These are phyloP conservation scores for Protaetia brevitarsis DNA, from an alignment of 1,140 invertebrate genomes.

Conservation along the genomic window DNA sequence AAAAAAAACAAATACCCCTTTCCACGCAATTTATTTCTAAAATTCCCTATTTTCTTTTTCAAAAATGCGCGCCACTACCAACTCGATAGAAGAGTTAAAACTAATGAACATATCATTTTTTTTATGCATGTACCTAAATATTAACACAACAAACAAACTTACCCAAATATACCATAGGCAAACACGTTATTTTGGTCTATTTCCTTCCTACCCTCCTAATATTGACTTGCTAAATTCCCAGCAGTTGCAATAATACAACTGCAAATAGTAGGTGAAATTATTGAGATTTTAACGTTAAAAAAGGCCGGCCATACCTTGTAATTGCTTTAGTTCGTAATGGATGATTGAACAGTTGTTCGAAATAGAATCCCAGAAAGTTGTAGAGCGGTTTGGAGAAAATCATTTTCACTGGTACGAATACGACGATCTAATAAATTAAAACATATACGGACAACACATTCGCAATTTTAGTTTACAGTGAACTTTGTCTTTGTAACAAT, in stretches of 20 bases:
- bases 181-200: conserved; percentile 62
- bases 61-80: no score
- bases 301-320: conserved; percentile 60
- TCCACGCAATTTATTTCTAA: no score
- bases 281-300: conserved; percentile 13
- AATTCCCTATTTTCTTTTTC: no score
- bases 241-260: conserved; percentile 61
- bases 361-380: conserved; percentile 61
- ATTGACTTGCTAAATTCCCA: conserved; percentile 65
- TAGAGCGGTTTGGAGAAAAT: conserved; percentile 67
- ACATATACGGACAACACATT: no score
- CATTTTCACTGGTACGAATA: conserved; percentile 52
- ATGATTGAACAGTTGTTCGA: conserved; percentile 65
- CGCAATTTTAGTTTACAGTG: no score
- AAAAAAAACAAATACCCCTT: no score
- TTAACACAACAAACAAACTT: conserved; percentile 35
- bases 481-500: no score
- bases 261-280: conserved; percentile 38
- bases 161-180: conserved; percentile 70
- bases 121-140: no score
- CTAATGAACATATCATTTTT: no score
- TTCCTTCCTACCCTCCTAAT: conserved; percentile 56
- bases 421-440: no score
- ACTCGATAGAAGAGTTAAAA: no score
- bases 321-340: conserved; percentile 70